These are phyloP conservation scores for Dreissena polymorpha DNA, from an alignment of 1,140 invertebrate species.

Conservation along the genomic window DNA sequence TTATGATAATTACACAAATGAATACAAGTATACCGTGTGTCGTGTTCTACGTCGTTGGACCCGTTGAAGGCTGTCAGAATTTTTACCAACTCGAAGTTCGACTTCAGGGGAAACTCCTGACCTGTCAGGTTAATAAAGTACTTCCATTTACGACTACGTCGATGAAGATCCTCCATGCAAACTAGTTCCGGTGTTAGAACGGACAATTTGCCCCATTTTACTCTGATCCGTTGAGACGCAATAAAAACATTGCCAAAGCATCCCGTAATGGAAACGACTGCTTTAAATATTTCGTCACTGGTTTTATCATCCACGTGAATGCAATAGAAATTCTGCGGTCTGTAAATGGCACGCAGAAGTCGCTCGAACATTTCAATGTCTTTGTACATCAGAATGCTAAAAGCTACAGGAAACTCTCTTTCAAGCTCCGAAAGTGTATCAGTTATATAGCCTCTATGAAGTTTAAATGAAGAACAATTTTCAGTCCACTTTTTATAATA, in stretches of 20 bases:
- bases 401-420: slow-evolving; percentile 68
- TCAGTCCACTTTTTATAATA: slow-evolving; percentile 14
- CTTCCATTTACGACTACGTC: no score
- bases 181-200: slow-evolving; percentile 68
- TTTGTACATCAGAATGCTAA: no score
- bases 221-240: slow-evolving; percentile 53
- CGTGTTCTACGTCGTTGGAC: slow-evolving; percentile 63
- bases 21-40: no score
- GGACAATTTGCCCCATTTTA: slow-evolving; percentile 60
- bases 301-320: slow-evolving; percentile 73
- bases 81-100: slow-evolving; percentile 68
- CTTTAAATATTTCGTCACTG: no score
- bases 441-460: slow-evolving; percentile 58
- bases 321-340: slow-evolving; percentile 75
- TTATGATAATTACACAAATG: no score
- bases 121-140: no score
- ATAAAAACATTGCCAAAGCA: slow-evolving; percentile 75
- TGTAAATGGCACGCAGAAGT: slow-evolving; percentile 71
- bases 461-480: slow-evolving; percentile 43
- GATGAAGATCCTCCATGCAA: no score
- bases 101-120: slow-evolving; percentile 73
- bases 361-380: no score
- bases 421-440: slow-evolving; percentile 60
- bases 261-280: slow-evolving; percentile 59
- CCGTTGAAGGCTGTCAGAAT: slow-evolving; percentile 68